phyloP scores from a whole-genome alignment of 2,113 vertebrate genomes.

The Cyprinodon variegatus region DNA sequence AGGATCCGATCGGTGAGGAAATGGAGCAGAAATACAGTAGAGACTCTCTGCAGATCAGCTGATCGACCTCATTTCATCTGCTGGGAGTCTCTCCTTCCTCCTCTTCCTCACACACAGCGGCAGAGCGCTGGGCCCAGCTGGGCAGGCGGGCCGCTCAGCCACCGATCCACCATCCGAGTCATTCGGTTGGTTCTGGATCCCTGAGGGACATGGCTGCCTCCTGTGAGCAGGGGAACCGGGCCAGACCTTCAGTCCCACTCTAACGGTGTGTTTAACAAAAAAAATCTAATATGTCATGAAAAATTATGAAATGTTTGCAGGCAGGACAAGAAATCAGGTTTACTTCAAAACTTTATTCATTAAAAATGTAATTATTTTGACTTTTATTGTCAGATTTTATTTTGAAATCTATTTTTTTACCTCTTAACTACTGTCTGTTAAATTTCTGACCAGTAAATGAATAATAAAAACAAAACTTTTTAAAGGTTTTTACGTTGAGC shows the following conservation, averaged over 20 bases:
- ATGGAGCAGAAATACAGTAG: background rate
- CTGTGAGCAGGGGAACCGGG: slow-evolving; percentile 52
- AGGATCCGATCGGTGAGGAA: background rate
- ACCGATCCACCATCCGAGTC: slow-evolving; percentile 41
- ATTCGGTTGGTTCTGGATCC: slow-evolving; percentile 65
- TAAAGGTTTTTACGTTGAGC: too few species aligned
- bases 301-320: too few species aligned
- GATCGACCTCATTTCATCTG: slow-evolving; percentile 33
- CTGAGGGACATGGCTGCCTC: slow-evolving; percentile 57
- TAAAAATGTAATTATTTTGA: too few species aligned
- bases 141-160: slow-evolving; percentile 30
- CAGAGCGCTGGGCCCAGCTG: slow-evolving; percentile 50
- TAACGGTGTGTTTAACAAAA: slow-evolving; percentile 20
- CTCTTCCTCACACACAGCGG: slow-evolving; percentile 7
- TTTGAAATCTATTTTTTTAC: background rate
- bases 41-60: slow-evolving; percentile 31
- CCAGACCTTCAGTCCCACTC: slow-evolving; percentile 34
- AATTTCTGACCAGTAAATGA: too few species aligned
- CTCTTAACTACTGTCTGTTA: too few species aligned
- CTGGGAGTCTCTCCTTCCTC: slow-evolving; percentile 16
- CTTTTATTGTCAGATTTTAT: too few species aligned
- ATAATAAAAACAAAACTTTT: too few species aligned
- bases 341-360: too few species aligned
- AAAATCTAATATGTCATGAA: too few species aligned
- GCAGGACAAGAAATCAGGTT: too few species aligned